Percentiles rank a stretch among this genome's conserved stretches.
Conservation (phyloP, 2,888 invertebrate species). For the Achlya flavicornis region DNA sequence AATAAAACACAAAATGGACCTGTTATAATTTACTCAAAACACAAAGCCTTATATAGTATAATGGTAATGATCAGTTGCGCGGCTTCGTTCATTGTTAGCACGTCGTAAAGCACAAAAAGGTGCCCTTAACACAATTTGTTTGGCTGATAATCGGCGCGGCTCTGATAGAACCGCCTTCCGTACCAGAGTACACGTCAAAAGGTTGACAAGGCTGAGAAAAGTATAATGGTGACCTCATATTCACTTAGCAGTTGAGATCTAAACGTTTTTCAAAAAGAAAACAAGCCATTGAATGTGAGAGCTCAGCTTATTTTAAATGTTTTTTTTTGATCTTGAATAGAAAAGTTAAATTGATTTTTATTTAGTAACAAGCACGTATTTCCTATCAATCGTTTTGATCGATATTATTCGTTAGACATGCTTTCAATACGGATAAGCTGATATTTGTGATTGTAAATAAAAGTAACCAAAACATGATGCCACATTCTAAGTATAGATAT, state of each 20-base stretch:
- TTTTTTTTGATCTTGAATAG: constrained; percentile 73
- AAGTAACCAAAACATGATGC: constrained; percentile 12
- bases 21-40: constrained; percentile 84
- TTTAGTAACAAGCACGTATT: constrained; percentile 58
- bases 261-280: constrained; percentile 71
- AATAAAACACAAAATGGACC: constrained; percentile 72
- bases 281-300: constrained; percentile 75
- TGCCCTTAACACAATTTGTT: constrained; percentile 77
- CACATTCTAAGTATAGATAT: not conserved
- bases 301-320: too few species aligned
- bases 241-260: constrained; percentile 70
- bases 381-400: constrained; percentile 52
- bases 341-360: constrained; percentile 71
- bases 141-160: constrained; percentile 71
- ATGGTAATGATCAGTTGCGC: constrained; percentile 82
- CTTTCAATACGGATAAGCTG: constrained; percentile 52
- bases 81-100: constrained; percentile 78
- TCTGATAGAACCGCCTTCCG: constrained; percentile 60
- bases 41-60: constrained; percentile 82
- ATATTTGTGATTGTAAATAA: constrained; percentile 35
- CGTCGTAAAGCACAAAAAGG: constrained; percentile 75
- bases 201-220: constrained; percentile 64
- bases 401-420: constrained; percentile 46
- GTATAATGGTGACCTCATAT: constrained; percentile 72
- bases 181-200: constrained; percentile 56